Base-by-base conservation (phyloP, 2,113 vertebrate species). In the Cettia cetti region DNA sequence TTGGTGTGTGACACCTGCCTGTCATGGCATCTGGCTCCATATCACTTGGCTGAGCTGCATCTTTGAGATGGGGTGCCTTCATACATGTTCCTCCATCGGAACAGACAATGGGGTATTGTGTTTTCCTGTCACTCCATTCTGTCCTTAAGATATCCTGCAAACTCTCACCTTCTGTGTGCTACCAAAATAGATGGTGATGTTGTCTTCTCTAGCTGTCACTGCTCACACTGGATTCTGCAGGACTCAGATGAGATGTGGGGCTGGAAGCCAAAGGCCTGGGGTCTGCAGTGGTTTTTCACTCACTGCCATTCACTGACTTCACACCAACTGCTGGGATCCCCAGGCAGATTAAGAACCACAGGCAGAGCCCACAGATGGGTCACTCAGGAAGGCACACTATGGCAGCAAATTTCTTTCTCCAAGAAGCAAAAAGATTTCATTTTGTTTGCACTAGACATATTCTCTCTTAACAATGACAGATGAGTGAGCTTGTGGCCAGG, bases 261-360 rank as follows among this genome's bases (percentile, higher is more conserved):
- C 65, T 82, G 60, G n/a, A 54, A 70, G 33, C 50, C 42, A 66
- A 61, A 75, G 40, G 22, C 50, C 23, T 28, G 28, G 20, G 15
- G 11, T 3, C 30, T 72, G 26, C 24, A 23, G 22, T 49, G 45
- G 8, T 27, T 89, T 91, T 84, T n/a, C 35, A 53, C 23, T 79
- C 39, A 15, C 28, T 76, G 28, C 33, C 23, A 54, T 42, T 75
- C 33, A 26, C 57, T 56, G 59, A 42, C 37, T 78, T 87, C 52
- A 56, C 0, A 0, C 19, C 10, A 15, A 17, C 39, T 75, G 13
- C 35, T 0, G 0, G n/a, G n/a, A 61, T 24, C 14, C 13, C 14
- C 6, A 26, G 42, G 15, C 21, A 70, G 42, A 82, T 7, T 56
- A 44, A 66, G 60, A 70, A n/a, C 20, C 56, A 65, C 31, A 70